Evolutionary conservation across 2,888 invertebrate genomes (phyloP), one percentile per base, ranked within the genome.

Genomic region (Oligia strigilis): DNA sequence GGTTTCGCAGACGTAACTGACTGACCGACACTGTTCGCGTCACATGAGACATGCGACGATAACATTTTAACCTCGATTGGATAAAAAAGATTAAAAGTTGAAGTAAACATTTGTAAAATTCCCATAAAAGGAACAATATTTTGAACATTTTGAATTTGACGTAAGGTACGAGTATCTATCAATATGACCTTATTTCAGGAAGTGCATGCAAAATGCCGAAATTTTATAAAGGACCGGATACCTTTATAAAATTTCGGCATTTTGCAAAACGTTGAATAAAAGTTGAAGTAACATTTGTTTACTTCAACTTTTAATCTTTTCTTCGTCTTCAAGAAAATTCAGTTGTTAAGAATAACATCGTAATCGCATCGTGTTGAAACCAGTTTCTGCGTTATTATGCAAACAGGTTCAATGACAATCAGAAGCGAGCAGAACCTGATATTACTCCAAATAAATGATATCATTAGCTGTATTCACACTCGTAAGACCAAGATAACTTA

Each of bases 1-100:
- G 90, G 89, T 88, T 87, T 84, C 83, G 83, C 84, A 89, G 87
- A 92, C 89, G 92, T 94, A 95, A 94, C 94, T 93, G 94, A 91
- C 90, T 89, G 84, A 80, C 77, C 91, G 93, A 92, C 93, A 94
- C 91, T 91, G 91, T 92, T 92, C 81, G 84, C 87, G 92, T 90
- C 89, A 90, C 88, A 91, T 89, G 82, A 90, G 89, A 90, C 88
- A 83, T 86, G 91, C 83, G 81, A 88, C 80, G 79, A 75, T 84
- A 82, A 75, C 60, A 85, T 79, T n/a, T 72, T 79, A 81, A 78
- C 73, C 82, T 78, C 72, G 58, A 89, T 87, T 81, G 77, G 65
- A 76, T 58, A 78, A 77, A 83, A 80, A 78, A 65, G 19, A 72
- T 65, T 64, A 40, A 23, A 60, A 40, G 14, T 58, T 40, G 6